Evolutionary conservation across 2,888 invertebrate genomes (phyloP), one percentile per base, ranked within the genome.

Genomic region (Hermaeophaga mercurialis): DNA sequence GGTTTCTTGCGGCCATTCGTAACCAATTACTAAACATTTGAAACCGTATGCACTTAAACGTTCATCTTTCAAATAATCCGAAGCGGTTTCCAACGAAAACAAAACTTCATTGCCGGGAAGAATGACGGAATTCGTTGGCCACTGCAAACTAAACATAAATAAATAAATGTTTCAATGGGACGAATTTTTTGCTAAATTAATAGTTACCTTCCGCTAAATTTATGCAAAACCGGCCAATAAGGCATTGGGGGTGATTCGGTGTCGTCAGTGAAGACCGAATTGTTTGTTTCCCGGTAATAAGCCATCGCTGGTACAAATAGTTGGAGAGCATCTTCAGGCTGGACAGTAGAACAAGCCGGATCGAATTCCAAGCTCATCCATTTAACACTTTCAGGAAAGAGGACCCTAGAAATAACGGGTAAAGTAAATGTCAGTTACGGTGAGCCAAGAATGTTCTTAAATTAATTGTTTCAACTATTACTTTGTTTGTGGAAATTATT

Each of bases 361-460:
- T 96, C 96, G 79, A 98, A 96, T 79, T 97, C 96, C 3, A 98
- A 79, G 9, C 91, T 90, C 72, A 98, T 82, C 92, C 96, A 96
- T 63, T 91, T 89, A 0, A 98, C 93, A 63, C 84, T 84, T 1
- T 88, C 81, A 0, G 96, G 95, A 78, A 98, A 97, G 33, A 88
- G 82, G 6, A 96, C 94, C 75, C 90, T 90, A 48, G 9, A 66
- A 62, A 54, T 44, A n/a, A n/a, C n/a, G n/a, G n/a, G n/a, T n/a
- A n/a, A n/a, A n/a, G n/a, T n/a, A n/a, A n/a, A n/a, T n/a, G n/a
- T n/a, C n/a, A n/a, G n/a, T n/a, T n/a, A n/a, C n/a, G n/a, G n/a
- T n/a, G n/a, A n/a, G n/a, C n/a, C n/a, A n/a, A n/a, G n/a, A n/a
- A n/a, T n/a, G n/a, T n/a, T n/a, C n/a, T n/a, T n/a, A n/a, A n/a